phyloP scores from a whole-genome alignment of 2,888 invertebrate genomes.

The Maniola hyperantus region DNA sequence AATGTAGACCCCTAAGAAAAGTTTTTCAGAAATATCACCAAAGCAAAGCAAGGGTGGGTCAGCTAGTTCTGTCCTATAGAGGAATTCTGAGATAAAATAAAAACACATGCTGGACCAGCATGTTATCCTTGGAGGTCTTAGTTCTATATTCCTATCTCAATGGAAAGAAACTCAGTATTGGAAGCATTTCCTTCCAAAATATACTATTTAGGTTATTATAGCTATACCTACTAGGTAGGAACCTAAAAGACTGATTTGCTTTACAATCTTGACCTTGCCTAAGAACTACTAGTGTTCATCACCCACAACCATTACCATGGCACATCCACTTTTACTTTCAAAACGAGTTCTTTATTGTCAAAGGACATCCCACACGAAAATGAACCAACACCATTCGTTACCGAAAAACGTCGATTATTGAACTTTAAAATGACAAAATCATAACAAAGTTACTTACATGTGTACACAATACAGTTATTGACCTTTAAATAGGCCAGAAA shows the following conservation, averaged over 20 bases:
- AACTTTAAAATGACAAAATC: slow-evolving; percentile 15
- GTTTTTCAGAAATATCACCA: too few species aligned
- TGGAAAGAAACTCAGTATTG: too few species aligned
- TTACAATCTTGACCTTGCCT: not conserved
- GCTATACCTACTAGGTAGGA: too few species aligned
- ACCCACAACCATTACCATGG: slow-evolving; percentile 5
- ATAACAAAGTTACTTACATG: slow-evolving; percentile 44
- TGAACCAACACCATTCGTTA: not conserved
- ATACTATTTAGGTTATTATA: too few species aligned
- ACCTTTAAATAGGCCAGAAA: slow-evolving; percentile 63
- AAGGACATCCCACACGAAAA: slow-evolving; percentile 16
- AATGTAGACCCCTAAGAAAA: too few species aligned
- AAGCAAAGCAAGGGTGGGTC: too few species aligned
- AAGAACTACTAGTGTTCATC: not conserved
- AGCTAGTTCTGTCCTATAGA: too few species aligned
- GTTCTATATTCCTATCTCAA: too few species aligned
- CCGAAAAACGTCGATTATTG: not conserved
- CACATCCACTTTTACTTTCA: slow-evolving; percentile 33
- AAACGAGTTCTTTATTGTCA: slow-evolving; percentile 20
- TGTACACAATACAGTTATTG: slow-evolving; percentile 49
- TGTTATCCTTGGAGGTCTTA: too few species aligned
- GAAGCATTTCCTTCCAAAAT: too few species aligned
- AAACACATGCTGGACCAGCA: too few species aligned
- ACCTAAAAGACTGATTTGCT: not conserved
- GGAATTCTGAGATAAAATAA: too few species aligned